phyloP scores from a whole-genome alignment of 2,113 vertebrate genomes.

The Martes martes region DNA sequence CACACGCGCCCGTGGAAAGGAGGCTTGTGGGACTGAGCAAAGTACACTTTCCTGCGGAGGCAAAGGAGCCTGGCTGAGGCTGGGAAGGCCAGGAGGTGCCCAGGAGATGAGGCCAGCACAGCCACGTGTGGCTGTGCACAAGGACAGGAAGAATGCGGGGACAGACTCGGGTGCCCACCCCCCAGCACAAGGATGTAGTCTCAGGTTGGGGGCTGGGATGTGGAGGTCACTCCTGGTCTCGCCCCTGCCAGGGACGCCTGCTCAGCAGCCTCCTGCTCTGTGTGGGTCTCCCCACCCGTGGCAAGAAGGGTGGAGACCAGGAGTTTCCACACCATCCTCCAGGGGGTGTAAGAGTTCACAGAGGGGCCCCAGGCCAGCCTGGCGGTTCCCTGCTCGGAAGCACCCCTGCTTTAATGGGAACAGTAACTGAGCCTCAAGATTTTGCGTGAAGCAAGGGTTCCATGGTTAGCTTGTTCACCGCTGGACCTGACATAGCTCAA shows the following conservation, averaged over 20 bases:
- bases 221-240: not conserved
- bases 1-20: constrained; percentile 94
- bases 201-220: not conserved
- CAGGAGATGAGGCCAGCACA: too few species aligned
- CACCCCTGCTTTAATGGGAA: not conserved
- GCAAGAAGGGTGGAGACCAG: not conserved
- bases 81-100: not conserved
- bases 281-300: not conserved
- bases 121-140: rapidly evolving
- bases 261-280: not conserved
- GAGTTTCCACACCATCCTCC: not conserved
- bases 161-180: rapidly evolving
- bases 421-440: not conserved
- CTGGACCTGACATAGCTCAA: not conserved
- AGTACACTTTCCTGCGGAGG: constrained; percentile 90
- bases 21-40: constrained; percentile 90
- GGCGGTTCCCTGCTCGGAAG: not conserved
- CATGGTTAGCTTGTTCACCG: not conserved
- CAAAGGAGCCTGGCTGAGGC: constrained; percentile 40
- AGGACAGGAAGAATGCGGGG: not conserved
- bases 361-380: not conserved
- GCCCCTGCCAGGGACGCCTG: too few species aligned
- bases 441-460: not conserved
- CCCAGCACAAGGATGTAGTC: not conserved
- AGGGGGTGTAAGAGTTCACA: not conserved